Conservation (phyloP, 2,888 invertebrate species). For the Temnothorax unifasciatus region DNA sequence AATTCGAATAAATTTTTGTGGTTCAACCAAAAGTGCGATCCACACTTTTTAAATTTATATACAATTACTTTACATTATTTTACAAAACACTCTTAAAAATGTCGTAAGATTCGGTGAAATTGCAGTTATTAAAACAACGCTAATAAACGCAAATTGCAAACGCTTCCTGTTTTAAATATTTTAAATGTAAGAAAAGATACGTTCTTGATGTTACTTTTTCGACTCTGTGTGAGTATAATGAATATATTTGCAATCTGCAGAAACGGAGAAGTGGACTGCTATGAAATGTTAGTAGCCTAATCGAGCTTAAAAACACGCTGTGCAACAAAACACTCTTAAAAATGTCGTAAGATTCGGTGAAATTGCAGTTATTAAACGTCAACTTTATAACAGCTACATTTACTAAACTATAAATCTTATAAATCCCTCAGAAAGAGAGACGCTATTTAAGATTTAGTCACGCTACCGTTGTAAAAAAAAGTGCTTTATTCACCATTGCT, state of each 20-base stretch:
- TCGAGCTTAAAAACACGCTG: neutral
- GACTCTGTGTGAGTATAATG: neutral
- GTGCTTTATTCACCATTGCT: slow-evolving; percentile 19
- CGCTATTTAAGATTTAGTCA: slow-evolving; percentile 33
- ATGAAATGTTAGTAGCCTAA: slow-evolving; percentile 11
- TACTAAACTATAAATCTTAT: slow-evolving; percentile 21
- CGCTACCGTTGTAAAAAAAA: slow-evolving; percentile 30
- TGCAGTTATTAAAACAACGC: no score
- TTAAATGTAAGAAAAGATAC: neutral
- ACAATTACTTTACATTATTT: neutral
- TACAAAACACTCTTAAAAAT: no score
- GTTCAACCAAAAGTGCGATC: neutral
- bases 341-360: slow-evolving; percentile 11
- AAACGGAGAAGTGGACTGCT: neutral
- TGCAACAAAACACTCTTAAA: neutral
- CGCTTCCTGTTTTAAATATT: neutral
- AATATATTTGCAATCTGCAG: slow-evolving; percentile 7
- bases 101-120: no score
- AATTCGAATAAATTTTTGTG: neutral
- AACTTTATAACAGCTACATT: slow-evolving; percentile 26
- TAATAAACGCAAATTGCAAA: neutral
- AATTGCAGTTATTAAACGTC: slow-evolving; percentile 31
- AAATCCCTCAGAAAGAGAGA: neutral
- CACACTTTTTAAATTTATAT: neutral
- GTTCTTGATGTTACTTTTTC: neutral